A percentile compares a stretch with the other conserved stretches of the same genome.
These are phyloP conservation scores for Agriopis leucophaearia DNA, from an alignment of 2,888 invertebrate genomes.

Conservation along the genomic window DNA sequence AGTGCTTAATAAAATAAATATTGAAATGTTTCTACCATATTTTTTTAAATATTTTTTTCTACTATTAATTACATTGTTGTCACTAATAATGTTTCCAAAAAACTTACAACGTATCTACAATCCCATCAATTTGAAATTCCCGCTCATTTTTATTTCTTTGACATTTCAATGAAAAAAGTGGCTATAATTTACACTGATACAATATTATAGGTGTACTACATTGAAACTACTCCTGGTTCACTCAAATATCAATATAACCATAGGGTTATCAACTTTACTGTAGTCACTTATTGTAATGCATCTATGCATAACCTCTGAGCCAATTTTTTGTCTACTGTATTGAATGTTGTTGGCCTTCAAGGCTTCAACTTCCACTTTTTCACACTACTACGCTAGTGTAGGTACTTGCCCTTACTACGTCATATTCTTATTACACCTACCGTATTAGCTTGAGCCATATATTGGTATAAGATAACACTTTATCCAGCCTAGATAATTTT, in stretches of 20 bases:
- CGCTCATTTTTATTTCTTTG: background rate
- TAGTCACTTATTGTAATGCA: background rate
- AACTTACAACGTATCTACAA: no score
- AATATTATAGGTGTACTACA: background rate
- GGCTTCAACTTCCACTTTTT: constrained; percentile 21
- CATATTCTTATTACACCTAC: background rate
- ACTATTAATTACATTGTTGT: no score
- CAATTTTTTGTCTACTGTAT: background rate
- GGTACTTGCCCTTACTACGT: constrained; percentile 28
- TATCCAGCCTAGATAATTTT: background rate
- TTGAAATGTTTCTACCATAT: no score
- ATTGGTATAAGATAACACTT: background rate
- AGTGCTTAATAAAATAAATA: no score
- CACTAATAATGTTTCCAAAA: no score
- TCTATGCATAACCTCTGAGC: constrained; percentile 3
- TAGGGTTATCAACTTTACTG: background rate
- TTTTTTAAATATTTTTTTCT: no score
- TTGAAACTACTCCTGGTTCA: background rate
- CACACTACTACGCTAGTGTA: constrained; percentile 4
- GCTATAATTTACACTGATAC: background rate
- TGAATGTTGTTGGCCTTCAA: constrained; percentile 40
- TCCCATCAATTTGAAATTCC: background rate
- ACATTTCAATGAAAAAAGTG: no score
- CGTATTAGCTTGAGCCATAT: no score
- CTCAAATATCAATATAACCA: background rate